Conservation (phyloP, 2,113 vertebrate species). For the Callipepla squamata region DNA sequence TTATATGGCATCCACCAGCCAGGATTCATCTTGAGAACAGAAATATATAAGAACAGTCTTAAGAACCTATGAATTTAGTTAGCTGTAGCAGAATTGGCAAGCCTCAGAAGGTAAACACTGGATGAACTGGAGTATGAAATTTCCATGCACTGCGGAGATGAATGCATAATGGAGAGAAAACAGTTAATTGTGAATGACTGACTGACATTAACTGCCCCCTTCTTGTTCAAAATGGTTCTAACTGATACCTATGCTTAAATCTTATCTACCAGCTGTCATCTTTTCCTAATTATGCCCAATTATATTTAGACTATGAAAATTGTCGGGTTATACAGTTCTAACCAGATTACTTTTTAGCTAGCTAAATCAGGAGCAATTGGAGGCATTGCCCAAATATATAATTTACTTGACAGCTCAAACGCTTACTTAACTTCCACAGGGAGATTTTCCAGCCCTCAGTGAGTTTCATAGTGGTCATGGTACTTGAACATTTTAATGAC, state of each 20-base stretch:
- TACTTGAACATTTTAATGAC: not conserved
- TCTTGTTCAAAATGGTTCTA: not conserved
- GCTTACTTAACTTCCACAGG: not conserved
- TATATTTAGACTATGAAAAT: not conserved
- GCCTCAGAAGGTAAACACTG: not conserved
- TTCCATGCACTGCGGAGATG: not conserved
- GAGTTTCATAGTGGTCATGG: not conserved
- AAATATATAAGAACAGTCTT: not conserved
- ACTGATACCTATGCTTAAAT: not conserved
- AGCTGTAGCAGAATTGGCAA: not conserved
- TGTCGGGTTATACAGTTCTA: not conserved
- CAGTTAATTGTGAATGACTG: not conserved
- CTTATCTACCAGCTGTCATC: not conserved
- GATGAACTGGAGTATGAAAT: not conserved
- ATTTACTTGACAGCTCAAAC: slow-evolving; percentile 9
- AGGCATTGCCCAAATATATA: not conserved
- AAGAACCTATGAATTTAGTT: accelerated
- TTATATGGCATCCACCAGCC: not conserved
- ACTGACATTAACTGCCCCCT: not conserved
- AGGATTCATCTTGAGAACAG: not conserved
- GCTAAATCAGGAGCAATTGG: not conserved
- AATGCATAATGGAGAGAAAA: not conserved
- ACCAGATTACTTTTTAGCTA: not conserved
- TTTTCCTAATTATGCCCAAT: slow-evolving; percentile 22
- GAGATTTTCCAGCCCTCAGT: not conserved